These are phyloP conservation scores for Aplocera efformata DNA, from an alignment of 2,888 invertebrate species.

Conservation along the genomic window DNA sequence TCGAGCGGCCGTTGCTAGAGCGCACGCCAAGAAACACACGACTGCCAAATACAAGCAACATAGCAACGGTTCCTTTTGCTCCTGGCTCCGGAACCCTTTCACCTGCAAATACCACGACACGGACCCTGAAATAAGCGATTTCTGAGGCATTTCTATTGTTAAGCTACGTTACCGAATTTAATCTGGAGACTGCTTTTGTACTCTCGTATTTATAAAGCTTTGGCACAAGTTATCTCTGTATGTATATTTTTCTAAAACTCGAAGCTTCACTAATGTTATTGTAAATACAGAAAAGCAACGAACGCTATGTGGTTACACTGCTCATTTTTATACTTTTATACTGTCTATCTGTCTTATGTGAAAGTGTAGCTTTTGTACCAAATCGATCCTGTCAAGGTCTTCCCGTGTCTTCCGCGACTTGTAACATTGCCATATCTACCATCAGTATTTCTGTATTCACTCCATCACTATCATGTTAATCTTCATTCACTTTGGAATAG, in stretches of 20 bases:
- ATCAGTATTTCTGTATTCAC: conserved; percentile 21
- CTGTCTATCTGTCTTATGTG: conserved; percentile 40
- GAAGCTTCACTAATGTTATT: conserved; percentile 54
- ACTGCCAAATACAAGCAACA: conserved; percentile 85
- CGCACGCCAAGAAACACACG: conserved; percentile 76
- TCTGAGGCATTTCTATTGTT: conserved; percentile 69
- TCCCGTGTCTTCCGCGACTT: conserved; percentile 66
- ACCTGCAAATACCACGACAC: conserved; percentile 89
- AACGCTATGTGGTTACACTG: conserved; percentile 49
- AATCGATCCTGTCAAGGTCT: conserved; percentile 47
- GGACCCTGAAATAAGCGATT: conserved; percentile 84
- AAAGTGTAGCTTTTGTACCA: conserved; percentile 29
- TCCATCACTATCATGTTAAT: conserved; percentile 13
- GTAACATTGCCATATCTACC: conserved; percentile 30
- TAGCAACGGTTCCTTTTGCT: conserved; percentile 86
- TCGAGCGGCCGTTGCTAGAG: conserved; percentile 70
- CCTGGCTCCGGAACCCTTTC: conserved; percentile 88
- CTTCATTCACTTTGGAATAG: conserved; percentile 13
- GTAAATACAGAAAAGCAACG: conserved; percentile 60
- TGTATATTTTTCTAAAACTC: conserved; percentile 68
- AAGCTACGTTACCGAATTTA: conserved; percentile 81
- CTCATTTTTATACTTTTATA: conserved; percentile 78
- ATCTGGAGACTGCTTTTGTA: conserved; percentile 82
- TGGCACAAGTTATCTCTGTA: conserved; percentile 73
- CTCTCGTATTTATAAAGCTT: conserved; percentile 73